Conservation (phyloP, 2,888 invertebrate species). For the Polia nebulosa region DNA sequence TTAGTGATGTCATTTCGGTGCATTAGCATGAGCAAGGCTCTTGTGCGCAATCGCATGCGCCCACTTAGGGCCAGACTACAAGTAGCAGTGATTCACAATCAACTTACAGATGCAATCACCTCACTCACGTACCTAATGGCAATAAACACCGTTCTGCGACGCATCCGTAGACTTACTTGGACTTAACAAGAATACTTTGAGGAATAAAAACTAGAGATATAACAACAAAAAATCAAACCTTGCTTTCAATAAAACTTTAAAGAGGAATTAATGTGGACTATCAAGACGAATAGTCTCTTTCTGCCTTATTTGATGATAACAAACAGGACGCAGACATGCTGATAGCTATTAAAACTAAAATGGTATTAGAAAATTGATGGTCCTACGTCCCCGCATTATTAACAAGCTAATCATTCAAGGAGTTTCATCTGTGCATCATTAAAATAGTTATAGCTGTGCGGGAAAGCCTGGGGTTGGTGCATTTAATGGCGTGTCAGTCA, state of each 20-base stretch:
- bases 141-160: conserved; percentile 9
- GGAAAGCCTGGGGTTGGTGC: conserved; percentile 34
- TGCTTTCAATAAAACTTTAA: conserved; percentile 38
- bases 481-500: conserved; percentile 62
- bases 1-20: conserved; percentile 61
- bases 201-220: conserved; percentile 10
- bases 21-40: conserved; percentile 57
- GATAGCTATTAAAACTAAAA: conserved; percentile 29
- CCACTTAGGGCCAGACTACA: conserved; percentile 32
- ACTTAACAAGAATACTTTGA: conserved; percentile 7
- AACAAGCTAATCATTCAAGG: conserved; percentile 46
- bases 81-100: conserved; percentile 44
- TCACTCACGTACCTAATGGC: conserved; percentile 6
- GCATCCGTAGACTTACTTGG: not conserved
- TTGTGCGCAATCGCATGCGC: conserved; percentile 29
- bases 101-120: conserved; percentile 42
- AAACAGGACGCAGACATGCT: conserved; percentile 11
- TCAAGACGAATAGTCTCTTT: conserved; percentile 9
- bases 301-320: conserved; percentile 38
- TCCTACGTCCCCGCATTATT: conserved; percentile 19
- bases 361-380: conserved; percentile 40
- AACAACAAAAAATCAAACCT: not conserved
- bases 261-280: conserved; percentile 13
- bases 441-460: conserved; percentile 49
- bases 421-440: conserved; percentile 50